Evolutionary conservation across 2,113 vertebrate species (phyloP).

Genomic region (Solea solea): DNA sequence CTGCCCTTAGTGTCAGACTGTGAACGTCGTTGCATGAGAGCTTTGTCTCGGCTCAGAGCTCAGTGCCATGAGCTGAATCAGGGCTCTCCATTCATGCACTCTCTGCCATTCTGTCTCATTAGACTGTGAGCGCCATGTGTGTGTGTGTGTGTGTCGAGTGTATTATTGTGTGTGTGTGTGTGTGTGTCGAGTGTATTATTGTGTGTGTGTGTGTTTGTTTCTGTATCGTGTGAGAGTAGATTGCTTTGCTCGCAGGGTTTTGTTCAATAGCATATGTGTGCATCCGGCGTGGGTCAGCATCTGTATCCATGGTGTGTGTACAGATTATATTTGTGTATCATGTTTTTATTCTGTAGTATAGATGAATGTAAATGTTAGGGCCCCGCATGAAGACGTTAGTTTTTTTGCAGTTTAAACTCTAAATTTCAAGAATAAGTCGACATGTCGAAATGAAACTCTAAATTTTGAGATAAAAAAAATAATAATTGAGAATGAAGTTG

Average conservation of each 20-base stretch:
- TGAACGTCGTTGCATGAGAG: constrained; percentile 65
- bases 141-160: background rate
- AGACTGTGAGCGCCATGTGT: constrained; percentile 38
- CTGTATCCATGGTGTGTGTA: constrained; percentile 8
- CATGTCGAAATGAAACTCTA: too few relatives aligned
- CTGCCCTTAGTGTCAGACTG: constrained; percentile 37
- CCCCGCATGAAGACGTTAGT: background rate
- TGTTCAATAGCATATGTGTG: constrained; percentile 37
- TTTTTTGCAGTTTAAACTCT: too few relatives aligned
- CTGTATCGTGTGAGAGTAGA: constrained; percentile 43
- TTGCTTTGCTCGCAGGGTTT: constrained; percentile 51
- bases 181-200: background rate
- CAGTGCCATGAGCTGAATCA: constrained; percentile 61
- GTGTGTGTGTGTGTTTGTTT: constrained; percentile 20
- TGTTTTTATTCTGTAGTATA: too few relatives aligned
- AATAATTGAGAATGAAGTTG: too few relatives aligned
- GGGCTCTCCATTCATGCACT: constrained; percentile 63
- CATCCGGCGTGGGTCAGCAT: constrained; percentile 15
- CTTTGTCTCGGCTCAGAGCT: constrained; percentile 37
- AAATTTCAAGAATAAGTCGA: too few relatives aligned
- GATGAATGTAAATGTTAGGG: too few relatives aligned
- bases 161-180: background rate
- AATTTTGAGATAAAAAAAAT: too few relatives aligned
- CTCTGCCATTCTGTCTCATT: constrained; percentile 44
- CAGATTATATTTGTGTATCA: too few relatives aligned